Evolutionary conservation across 2,888 invertebrate species (phyloP).

Genomic region (Aquatica leii): DNA sequence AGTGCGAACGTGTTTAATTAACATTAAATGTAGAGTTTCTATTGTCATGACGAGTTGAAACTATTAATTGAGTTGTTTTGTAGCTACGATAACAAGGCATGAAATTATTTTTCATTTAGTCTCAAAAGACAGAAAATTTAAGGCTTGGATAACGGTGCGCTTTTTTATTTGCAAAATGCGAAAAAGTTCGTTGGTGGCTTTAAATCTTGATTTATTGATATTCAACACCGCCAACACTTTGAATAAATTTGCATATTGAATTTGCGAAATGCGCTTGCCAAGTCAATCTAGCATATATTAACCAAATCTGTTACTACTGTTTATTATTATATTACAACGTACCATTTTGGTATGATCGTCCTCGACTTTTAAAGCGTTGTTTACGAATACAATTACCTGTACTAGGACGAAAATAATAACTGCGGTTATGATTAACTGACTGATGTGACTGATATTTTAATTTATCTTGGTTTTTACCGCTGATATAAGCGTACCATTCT

Average conservation of each 20-base stretch:
- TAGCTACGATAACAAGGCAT: too few relatives aligned
- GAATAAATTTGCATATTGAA: conserved; percentile 8
- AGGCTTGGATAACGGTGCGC: too few relatives aligned
- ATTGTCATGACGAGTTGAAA: conserved; percentile 22
- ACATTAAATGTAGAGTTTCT: conserved; percentile 26
- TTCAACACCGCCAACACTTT: neutral
- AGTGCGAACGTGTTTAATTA: conserved; percentile 22
- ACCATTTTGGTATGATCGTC: conserved; percentile 4
- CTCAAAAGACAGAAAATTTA: too few relatives aligned
- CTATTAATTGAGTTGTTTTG: conserved; percentile 27
- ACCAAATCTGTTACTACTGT: neutral
- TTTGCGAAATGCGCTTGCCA: neutral
- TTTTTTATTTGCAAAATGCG: too few relatives aligned
- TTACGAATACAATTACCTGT: neutral
- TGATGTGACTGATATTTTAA: conserved; percentile 6
- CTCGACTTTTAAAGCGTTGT: conserved; percentile 10
- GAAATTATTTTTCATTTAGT: too few relatives aligned
- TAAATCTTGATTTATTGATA: conserved; percentile 9
- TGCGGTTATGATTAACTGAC: neutral
- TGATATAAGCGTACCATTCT: conserved; percentile 1
- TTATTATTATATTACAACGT: conserved; percentile 2
- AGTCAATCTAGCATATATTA: conserved; percentile 8
- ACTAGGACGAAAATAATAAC: conserved; percentile 6
- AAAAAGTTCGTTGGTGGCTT: too few relatives aligned
- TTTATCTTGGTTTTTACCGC: neutral